Evolutionary conservation across 2,113 vertebrate genomes (phyloP).

Genomic region (Tragelaphus strepsiceros): DNA sequence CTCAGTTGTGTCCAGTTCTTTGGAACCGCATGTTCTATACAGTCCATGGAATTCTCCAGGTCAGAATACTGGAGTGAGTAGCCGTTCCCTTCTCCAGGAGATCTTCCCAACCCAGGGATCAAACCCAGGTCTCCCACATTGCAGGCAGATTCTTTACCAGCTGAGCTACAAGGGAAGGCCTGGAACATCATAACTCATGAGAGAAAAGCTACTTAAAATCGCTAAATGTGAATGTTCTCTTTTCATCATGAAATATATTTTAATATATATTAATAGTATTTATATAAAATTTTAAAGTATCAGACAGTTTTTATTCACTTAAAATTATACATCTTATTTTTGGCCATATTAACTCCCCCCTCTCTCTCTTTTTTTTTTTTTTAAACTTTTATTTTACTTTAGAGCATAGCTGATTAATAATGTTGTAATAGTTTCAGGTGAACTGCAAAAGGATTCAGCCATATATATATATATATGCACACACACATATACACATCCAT

Average conservation of each 20-base stretch:
- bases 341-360: neutral
- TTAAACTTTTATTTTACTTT: neutral
- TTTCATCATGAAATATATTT: neutral
- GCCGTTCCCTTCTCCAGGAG: neutral
- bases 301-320: conserved; percentile 52
- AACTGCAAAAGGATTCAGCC: neutral
- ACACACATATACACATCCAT: neutral
- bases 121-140: neutral
- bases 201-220: neutral
- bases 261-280: neutral
- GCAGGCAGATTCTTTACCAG: neutral
- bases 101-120: neutral
- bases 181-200: neutral
- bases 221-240: neutral
- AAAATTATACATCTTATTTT: conserved; percentile 62
- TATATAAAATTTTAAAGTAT: neutral
- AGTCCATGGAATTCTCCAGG: neutral
- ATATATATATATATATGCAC: neutral
- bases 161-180: neutral
- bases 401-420: neutral
- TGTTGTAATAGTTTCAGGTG: neutral
- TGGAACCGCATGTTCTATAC: neutral
- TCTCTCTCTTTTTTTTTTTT: neutral
- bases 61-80: neutral
- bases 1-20: neutral